These are phyloP conservation scores for Isoperla grammatica DNA, from an alignment of 2,888 invertebrate species.

Conservation along the genomic window DNA sequence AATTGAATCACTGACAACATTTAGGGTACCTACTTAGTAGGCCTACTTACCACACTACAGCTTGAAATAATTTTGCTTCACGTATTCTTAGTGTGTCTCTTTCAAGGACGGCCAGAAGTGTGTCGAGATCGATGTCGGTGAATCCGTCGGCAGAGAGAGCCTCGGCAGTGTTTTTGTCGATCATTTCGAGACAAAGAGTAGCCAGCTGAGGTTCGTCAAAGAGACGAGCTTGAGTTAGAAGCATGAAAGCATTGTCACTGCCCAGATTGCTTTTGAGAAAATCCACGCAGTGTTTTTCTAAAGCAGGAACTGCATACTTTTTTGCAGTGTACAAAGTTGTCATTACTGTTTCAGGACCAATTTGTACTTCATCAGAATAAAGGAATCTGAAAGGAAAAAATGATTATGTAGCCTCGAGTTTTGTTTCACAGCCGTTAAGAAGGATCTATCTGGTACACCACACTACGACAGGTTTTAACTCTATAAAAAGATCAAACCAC, in stretches of 20 bases:
- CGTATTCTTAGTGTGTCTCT: slow-evolving; percentile 72
- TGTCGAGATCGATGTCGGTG: slow-evolving; percentile 74
- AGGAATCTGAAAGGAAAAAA: slow-evolving; percentile 45
- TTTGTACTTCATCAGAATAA: slow-evolving; percentile 77
- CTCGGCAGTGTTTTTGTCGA: slow-evolving; percentile 77
- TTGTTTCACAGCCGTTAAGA: too few relatives aligned
- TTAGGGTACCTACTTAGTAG: too few relatives aligned
- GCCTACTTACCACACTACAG: slow-evolving; percentile 55
- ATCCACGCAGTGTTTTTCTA: slow-evolving; percentile 78
- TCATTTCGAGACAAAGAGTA: slow-evolving; percentile 72
- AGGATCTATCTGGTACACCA: too few relatives aligned
- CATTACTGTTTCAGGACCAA: slow-evolving; percentile 82
- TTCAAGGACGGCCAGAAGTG: slow-evolving; percentile 67
- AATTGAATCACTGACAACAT: too few relatives aligned
- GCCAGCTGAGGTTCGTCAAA: slow-evolving; percentile 80
- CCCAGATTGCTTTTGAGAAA: slow-evolving; percentile 67
- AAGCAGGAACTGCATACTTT: slow-evolving; percentile 77
- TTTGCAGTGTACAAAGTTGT: slow-evolving; percentile 80
- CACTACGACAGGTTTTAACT: too few relatives aligned
- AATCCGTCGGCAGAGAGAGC: slow-evolving; percentile 75
- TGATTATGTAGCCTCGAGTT: too few relatives aligned
- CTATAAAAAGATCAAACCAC: too few relatives aligned
- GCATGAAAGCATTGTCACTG: slow-evolving; percentile 76
- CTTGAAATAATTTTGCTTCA: slow-evolving; percentile 72
- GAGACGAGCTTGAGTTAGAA: slow-evolving; percentile 69